Evolutionary conservation across 2,797 vertebrate genomes (phyloP), one percentile per base, ranked within the genome.

Genomic region (Xiphorhynchus erythropygius): DNA sequence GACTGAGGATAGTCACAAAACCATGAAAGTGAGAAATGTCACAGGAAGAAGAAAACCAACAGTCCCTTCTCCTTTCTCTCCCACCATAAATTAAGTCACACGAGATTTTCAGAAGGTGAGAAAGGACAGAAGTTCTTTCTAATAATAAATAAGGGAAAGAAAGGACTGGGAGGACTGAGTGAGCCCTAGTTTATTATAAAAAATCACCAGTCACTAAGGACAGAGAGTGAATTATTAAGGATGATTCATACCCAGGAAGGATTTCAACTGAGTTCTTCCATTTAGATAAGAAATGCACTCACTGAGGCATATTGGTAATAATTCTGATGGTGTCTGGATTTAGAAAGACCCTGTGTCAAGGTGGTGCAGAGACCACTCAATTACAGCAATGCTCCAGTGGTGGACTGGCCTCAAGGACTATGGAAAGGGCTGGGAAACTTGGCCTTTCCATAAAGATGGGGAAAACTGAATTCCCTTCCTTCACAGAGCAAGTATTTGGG

Each of bases 201-300:
- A 81, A 82, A 93, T 73, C 42, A 70, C 63, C 7, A 5, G 33
- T 86, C 52, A 44, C 78, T 59, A 67, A 90, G 93, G 93, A 50
- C 67, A 81, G 67, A 52, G 55, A 77, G 79, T 30, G 64, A 94
- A 77, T 79, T 96, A 83, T 65, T 89, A 80, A 81, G 68, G 35
- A 68, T 92, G 76, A 96, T 87, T 94, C 87, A 94, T 75, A 84
- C 53, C 64, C 33, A 77, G 84, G 68, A 80, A 89, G 64, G 64
- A 50, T 93, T 87, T 95, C 78, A 87, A 4, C 10, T 0, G n/a
- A 83, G 52, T 87, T 87, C 53, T 62, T 91, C 85, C 79, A 82
- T 80, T 92, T 71, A 80, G 87, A 57, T 80, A 74, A 95, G 88
- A 84, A 95, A 82, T 28, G 74, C 46, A 62, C 49, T 94, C 92